A percentile compares a stretch with the other conserved stretches of the same genome.
Evolutionary conservation across 2,797 vertebrate genomes (phyloP).

Genomic region (Mionectes olivaceus): DNA sequence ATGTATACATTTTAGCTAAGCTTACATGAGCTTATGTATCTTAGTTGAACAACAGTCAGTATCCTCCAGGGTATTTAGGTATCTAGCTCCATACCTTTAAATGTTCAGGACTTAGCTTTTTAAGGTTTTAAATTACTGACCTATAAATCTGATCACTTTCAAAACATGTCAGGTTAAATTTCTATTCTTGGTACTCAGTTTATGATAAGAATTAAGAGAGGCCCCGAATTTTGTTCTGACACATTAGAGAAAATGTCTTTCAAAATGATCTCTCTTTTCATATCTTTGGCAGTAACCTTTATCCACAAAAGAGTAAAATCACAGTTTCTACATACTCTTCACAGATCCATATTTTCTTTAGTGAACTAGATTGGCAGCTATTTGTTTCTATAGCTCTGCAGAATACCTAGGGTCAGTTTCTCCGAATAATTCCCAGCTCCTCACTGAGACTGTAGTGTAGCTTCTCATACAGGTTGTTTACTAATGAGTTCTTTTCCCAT

Average conservation of each 20-base stretch:
- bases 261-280: not conserved
- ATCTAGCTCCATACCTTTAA: not conserved
- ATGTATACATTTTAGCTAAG: not conserved
- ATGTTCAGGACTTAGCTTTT: not conserved
- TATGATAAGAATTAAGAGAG: not conserved
- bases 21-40: not conserved
- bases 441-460: not conserved
- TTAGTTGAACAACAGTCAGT: not conserved
- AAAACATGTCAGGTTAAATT: conserved; percentile 2
- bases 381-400: not conserved
- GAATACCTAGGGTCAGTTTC: not conserved
- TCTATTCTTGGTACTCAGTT: not conserved
- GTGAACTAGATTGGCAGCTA: not conserved
- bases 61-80: not conserved
- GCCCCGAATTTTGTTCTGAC: not conserved
- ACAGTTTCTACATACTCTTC: not conserved
- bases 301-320: not conserved
- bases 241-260: not conserved
- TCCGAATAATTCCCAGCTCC: not conserved
- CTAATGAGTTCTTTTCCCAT: not conserved
- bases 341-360: not conserved
- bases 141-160: not conserved
- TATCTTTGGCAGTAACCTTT: not conserved
- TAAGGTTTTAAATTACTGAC: not conserved
- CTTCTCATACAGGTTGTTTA: not conserved